Percentiles rank a stretch among this genome's conserved stretches.
Conservation (phyloP, 1,140 invertebrate species). For the Drosophila murphyi region DNA sequence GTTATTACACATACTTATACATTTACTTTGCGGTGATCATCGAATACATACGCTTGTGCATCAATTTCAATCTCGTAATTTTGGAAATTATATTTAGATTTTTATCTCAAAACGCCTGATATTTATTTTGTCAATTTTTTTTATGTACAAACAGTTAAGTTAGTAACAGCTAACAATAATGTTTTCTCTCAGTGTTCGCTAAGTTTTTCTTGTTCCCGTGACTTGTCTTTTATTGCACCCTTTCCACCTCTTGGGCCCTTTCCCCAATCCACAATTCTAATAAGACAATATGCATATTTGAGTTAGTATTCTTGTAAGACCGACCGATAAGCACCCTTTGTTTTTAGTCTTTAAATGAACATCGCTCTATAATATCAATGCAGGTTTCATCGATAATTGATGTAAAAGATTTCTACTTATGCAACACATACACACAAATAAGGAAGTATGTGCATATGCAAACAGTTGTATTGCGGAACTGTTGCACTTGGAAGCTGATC, state of each 20-base stretch:
- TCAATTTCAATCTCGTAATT: not conserved
- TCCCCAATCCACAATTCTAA: too few species aligned
- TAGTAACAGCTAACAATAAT: too few species aligned
- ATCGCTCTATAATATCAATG: not conserved
- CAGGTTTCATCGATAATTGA: not conserved
- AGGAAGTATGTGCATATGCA: not conserved
- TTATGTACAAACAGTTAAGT: too few species aligned
- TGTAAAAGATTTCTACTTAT: not conserved
- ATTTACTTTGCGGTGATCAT: not conserved
- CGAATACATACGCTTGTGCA: constrained; percentile 35
- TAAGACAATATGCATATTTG: too few species aligned
- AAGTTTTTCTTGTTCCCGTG: too few species aligned
- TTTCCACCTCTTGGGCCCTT: too few species aligned
- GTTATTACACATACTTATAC: constrained; percentile 7
- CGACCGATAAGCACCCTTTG: not conserved
- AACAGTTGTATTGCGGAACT: not conserved
- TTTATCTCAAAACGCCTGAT: too few species aligned
- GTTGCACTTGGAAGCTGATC: not conserved
- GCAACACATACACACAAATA: constrained; percentile 4
- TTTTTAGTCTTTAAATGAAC: not conserved
- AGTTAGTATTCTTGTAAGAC: not conserved
- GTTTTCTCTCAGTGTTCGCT: too few species aligned
- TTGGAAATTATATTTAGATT: too few species aligned
- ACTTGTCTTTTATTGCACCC: too few species aligned
- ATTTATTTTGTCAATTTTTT: too few species aligned